Base-by-base conservation (phyloP, 2,113 vertebrate genomes). In the Strigops habroptila region DNA sequence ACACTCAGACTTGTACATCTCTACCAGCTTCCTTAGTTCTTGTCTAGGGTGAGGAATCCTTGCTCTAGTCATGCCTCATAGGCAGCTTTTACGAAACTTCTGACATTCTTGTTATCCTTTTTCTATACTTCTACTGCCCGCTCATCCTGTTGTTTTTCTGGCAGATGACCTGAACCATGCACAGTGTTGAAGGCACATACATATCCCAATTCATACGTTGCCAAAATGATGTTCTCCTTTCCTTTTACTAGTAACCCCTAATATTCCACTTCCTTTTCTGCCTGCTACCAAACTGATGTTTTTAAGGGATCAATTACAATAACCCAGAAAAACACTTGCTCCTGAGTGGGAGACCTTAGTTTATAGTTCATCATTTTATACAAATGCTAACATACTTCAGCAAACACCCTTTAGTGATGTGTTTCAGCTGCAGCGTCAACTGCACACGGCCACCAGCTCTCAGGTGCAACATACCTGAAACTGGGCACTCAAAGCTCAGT, bases 141-240 rank as follows among this genome's bases (percentile, higher is more conserved):
- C 53, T 4, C 49, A 9, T 6, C 30, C 49, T 65, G 15, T 2
- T 48, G 8, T 16, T 91, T 30, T 59, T 17, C 68, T 64, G 43
- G 33, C 27, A 60, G n/a, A 52, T 44, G 28, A 30, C n/a, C 49
- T 70, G 86, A 80, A 59, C 55, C 6, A 9, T 67, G 44, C 75
- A 31, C 6, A 0, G 10, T 6, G 30, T 3, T 69, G 51, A 64
- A 69, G 31, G 27, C 19, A 63, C 2, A 23, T 1, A 1, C 0
- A 8, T 4, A 14, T 31, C 37, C 67, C 52, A 86, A 0, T 35
- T 87, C 24, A n/a, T 3, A 24, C 27, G 8, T 2, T 52, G 31
- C 7, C 21, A 22, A 13, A 70, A 62, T 18, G 0, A 41, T 10
- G 23, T 1, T 77, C 68, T 57, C 64, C 39, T 17, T 3, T 53